Evolutionary conservation across 2,113 vertebrate species (phyloP).

Genomic region (Natator depressus): DNA sequence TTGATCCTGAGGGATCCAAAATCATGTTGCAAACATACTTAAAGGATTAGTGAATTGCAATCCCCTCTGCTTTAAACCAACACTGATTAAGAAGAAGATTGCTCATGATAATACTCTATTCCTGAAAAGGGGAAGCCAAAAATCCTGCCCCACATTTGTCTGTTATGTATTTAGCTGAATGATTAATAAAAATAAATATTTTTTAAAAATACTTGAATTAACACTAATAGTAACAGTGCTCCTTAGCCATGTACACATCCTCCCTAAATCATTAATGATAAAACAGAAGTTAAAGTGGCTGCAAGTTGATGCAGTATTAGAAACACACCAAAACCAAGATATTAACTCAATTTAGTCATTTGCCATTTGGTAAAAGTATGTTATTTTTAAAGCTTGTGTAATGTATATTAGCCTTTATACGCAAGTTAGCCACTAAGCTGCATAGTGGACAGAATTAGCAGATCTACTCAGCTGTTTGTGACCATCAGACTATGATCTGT

Average conservation of each 20-base stretch:
- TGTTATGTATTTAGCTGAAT: rapidly evolving
- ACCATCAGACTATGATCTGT: rapidly evolving
- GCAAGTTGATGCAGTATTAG: background rate
- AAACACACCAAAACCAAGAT: background rate
- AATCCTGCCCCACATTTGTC: background rate
- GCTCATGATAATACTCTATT: rapidly evolving
- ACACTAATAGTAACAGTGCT: background rate
- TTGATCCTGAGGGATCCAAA: rapidly evolving
- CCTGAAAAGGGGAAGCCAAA: background rate
- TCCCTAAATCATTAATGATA: background rate
- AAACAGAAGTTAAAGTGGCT: background rate
- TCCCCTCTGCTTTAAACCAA: background rate
- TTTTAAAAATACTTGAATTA: background rate
- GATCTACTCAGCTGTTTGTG: background rate
- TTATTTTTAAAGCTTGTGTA: background rate
- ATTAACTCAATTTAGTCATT: background rate
- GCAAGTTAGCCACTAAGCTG: rapidly evolving
- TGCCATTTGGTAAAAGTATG: background rate
- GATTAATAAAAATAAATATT: background rate
- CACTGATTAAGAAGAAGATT: background rate
- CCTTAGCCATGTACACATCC: background rate
- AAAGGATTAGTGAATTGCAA: background rate
- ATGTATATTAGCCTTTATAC: background rate
- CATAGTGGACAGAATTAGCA: rapidly evolving
- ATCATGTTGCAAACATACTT: rapidly evolving